Evolutionary conservation across 2,113 vertebrate genomes (phyloP), one percentile per base, ranked within the genome.

Genomic region (Salminus brasiliensis): DNA sequence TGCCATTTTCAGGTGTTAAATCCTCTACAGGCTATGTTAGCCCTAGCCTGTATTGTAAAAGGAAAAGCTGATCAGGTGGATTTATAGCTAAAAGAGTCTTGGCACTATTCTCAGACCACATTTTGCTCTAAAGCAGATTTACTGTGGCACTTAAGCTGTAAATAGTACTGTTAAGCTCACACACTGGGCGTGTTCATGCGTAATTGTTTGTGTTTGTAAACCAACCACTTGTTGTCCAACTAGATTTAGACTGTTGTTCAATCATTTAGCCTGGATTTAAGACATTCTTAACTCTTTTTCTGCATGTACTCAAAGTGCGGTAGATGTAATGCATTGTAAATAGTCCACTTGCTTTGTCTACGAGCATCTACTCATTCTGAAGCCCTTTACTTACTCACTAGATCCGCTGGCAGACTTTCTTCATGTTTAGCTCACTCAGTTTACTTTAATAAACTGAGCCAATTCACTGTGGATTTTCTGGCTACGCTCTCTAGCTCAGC

Each of bases 1-100:
- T 63, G 27, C 15, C 3, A 29, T 21, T 66, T 52, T 45, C 23
- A 39, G 13, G 32, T 30, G 11, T 25, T 27, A 23, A 9, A 11
- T 25, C 7, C 21, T 29, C 9, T 36, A 45, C 6, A 25, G 29
- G 32, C 21, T 15, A 15, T 75, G 5, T 75, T 63, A 15, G 25
- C 32, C 16, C 8, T 27, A 52, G 3, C n/a, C 29, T 36, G 23
- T 36, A 43, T 57, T 30, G 4, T 39, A 41, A 18, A 57, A 1
- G 0, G 21, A 68, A 15, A 67, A 21, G 32, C 3, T 8, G 34
- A 57, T 25, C 59, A 52, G 16, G 47, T 76, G 52, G 74, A 29
- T 67, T 68, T 43, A 49, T 75, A 36, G 32, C 62, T 65, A 21
- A 68, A 76, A 10, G 21, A 6, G 27, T 62, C 27, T 41, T 11